Evolutionary conservation across 1,140 invertebrate genomes (phyloP), one percentile per base, ranked within the genome.

Genomic region (Tetragonula clypearis): DNA sequence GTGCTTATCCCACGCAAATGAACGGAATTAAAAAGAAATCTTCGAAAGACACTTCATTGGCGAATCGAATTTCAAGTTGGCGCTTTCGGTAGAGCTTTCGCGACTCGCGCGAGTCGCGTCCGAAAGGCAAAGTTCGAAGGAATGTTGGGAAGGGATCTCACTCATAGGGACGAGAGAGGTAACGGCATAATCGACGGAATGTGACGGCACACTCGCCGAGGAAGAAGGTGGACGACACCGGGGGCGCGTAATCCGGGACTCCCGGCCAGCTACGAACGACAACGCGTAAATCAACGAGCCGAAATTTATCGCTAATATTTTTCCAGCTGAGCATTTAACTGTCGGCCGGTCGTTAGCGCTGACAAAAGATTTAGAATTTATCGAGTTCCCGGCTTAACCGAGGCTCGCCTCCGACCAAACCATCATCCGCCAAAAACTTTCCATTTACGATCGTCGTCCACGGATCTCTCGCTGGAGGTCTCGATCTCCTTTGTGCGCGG

Each of bases 251-350:
- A 89, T 85, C 75, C 84, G 85, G 78, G 78, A 30, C 21, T 30
- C 41, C 41, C 49, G 60, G n/a, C 23, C 71, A 65, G 85, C 82
- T 82, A 75, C 65, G 78, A 85, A 87, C 74, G 65, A 79, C 86
- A 80, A 78, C 79, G 74, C 41, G 58, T 90, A 90, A 90, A 90
- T 90, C 89, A 90, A 84, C 78, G 65, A 66, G 30, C 41, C n/a
- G 79, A 88, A 90, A 90, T 90, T 90, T 90, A 90, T 90, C 88
- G 89, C 88, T 90, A 90, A 90, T 90, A 90, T 90, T 90, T 90
- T 88, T 79, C 88, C 86, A 14, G 21, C 49, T 60, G 77, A 49
- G 88, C 88, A 85, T 89, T 90, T 90, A 90, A 90, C 88, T 90
- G 89, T 90, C 89, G 80, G 74, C 80, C 60, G 89, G 89, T 90